A percentile compares a stretch with the other conserved stretches of the same genome.
phyloP scores from a whole-genome alignment of 2,113 vertebrate species.

The Condylura cristata region DNA sequence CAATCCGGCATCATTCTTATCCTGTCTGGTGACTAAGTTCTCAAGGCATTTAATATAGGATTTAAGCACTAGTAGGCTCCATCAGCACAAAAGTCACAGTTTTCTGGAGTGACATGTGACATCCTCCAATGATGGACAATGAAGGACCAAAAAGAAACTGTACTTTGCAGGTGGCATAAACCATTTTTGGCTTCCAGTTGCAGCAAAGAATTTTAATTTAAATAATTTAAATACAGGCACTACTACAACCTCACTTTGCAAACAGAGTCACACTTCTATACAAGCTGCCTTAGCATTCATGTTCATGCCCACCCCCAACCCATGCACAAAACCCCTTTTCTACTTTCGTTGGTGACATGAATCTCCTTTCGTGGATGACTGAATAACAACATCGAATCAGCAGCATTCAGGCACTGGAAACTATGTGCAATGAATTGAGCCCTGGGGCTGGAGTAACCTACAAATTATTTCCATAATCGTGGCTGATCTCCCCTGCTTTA shows the following conservation, averaged over 20 bases:
- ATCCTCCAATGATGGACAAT: slow-evolving; percentile 40
- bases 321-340: slow-evolving; percentile 51
- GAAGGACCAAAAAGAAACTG: slow-evolving; percentile 29
- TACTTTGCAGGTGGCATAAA: slow-evolving; percentile 22
- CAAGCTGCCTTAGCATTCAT: background rate
- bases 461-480: slow-evolving; percentile 67
- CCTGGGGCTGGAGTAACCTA: slow-evolving; percentile 60
- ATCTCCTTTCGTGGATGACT: background rate
- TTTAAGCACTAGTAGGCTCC: background rate
- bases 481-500: slow-evolving; percentile 28
- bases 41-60: slow-evolving; percentile 54
- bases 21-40: background rate
- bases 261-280: background rate
- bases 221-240: background rate
- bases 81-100: slow-evolving; percentile 43
- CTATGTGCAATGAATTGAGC: background rate
- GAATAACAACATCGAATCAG: slow-evolving; percentile 18
- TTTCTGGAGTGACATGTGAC: slow-evolving; percentile 55
- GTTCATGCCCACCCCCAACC: background rate
- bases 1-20: background rate
- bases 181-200: slow-evolving; percentile 18
- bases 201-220: slow-evolving; percentile 44
- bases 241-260: background rate
- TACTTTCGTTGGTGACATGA: slow-evolving; percentile 22
- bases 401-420: background rate